Evolutionary conservation across 2,797 vertebrate species (phyloP), one percentile per base, ranked within the genome.

Genomic region (Ceyx erithaca): DNA sequence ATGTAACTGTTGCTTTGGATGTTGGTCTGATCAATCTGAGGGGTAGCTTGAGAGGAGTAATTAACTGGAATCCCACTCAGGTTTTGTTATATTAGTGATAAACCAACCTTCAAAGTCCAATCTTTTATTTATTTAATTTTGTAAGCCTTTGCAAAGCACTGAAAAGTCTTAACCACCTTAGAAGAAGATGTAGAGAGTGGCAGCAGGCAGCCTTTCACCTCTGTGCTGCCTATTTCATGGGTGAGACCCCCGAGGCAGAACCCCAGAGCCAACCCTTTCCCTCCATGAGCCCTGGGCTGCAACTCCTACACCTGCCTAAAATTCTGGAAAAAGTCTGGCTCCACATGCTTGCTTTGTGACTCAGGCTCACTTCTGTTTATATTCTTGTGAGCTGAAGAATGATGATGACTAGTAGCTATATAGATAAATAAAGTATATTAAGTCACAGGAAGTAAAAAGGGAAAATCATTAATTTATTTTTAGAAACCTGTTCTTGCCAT

Each of bases 401-500:
- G 61, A 92, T 8, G 31, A 68, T 49, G 78, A 94, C 83, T 90
- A 90, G 96, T 84, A 94, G 73, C 46, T 83, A 20, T 77, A 76
- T 18, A 92, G 91, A 96, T 96, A 96, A 97, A 96, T 92, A 58
- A 93, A 92, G 81, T 77, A 82, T 80, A 94, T 95, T 96, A 96
- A 94, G 91, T 94, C 95, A 96, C 90, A 87, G 97, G 96, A 97
- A 96, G 71, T 87, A 91, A 94, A 95, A 92, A 66, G 79, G 79
- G 93, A 64, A 86, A 89, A 92, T 78, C 62, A 83, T 70, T 94
- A 95, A 40, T 97, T 95, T 97, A 97, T 98, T 97, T 97, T 96
- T 97, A 97, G 97, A 97, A 97, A 85, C 49, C 80, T 96, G 91
- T 81, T 96, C 96, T 97, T 96, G 93, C 95, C 96, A 93, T 97